Evolutionary conservation across 2,113 vertebrate genomes (phyloP).

Genomic region (Phalacrocorax aristotelis): DNA sequence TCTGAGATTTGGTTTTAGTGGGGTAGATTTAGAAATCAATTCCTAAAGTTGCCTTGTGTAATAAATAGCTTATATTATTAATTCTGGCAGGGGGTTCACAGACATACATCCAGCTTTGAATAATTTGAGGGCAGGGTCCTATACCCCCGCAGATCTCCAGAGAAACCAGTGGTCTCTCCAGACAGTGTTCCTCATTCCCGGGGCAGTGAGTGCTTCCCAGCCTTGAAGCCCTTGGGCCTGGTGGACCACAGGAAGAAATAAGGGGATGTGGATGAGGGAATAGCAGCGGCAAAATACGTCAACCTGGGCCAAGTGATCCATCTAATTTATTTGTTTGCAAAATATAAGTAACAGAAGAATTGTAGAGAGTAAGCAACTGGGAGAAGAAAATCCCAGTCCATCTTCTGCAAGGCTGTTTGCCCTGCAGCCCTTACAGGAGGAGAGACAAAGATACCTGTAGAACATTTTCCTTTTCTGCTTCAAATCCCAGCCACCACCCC

Average conservation of each 20-base stretch:
- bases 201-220: too few relatives aligned
- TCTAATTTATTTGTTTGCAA: background rate
- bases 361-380: background rate
- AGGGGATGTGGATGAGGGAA: background rate
- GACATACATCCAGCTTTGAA: background rate
- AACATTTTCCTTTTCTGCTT: background rate
- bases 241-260: background rate
- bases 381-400: background rate
- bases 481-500: rapidly evolving
- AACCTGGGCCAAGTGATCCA: background rate
- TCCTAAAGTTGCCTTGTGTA: background rate
- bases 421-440: background rate
- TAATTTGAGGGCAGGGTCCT: background rate
- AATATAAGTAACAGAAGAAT: background rate
- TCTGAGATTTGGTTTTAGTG: background rate
- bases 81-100: background rate
- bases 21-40: background rate
- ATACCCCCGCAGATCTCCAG: background rate
- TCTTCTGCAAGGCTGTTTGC: background rate
- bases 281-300: background rate
- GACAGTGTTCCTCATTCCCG: background rate
- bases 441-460: background rate
- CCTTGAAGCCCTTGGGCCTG: background rate
- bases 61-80: background rate
- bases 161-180: background rate